phyloP scores from a whole-genome alignment of 2,113 vertebrate genomes.

The Lagenorhynchus albirostris region DNA sequence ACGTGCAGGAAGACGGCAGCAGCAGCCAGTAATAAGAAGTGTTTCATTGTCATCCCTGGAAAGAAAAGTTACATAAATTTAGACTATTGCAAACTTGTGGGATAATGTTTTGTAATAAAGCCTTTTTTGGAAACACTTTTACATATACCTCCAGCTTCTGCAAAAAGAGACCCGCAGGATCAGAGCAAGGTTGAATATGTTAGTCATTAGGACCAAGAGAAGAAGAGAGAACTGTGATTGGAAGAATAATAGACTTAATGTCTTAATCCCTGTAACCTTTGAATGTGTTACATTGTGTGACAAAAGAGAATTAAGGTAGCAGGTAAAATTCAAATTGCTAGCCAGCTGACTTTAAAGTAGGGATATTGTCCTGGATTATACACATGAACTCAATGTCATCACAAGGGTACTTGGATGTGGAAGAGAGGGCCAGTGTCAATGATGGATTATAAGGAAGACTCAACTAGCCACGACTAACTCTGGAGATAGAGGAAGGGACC shows the following conservation, averaged over 20 bases:
- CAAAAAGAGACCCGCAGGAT: background rate
- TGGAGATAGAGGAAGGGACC: background rate
- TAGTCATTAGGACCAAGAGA: background rate
- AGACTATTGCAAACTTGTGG: background rate
- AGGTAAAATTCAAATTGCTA: background rate
- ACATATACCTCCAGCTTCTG: background rate
- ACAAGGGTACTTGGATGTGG: background rate
- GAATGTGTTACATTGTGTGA: background rate
- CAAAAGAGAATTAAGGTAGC: background rate
- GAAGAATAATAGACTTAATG: background rate
- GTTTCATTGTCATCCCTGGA: slow-evolving; percentile 25
- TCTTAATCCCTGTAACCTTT: background rate
- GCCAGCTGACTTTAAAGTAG: background rate
- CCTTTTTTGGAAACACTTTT: background rate
- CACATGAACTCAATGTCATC: background rate
- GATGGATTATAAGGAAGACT: background rate
- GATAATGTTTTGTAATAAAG: background rate
- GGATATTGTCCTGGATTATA: background rate
- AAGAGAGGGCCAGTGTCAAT: background rate
- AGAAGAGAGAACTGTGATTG: background rate
- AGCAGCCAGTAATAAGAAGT: background rate
- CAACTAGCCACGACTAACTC: background rate
- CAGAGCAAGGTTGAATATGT: background rate
- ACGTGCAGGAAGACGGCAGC: background rate
- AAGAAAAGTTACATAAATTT: slow-evolving; percentile 4